Evolutionary conservation across 2,797 vertebrate genomes (phyloP).

Genomic region (Hippopotamyrus pictus): DNA sequence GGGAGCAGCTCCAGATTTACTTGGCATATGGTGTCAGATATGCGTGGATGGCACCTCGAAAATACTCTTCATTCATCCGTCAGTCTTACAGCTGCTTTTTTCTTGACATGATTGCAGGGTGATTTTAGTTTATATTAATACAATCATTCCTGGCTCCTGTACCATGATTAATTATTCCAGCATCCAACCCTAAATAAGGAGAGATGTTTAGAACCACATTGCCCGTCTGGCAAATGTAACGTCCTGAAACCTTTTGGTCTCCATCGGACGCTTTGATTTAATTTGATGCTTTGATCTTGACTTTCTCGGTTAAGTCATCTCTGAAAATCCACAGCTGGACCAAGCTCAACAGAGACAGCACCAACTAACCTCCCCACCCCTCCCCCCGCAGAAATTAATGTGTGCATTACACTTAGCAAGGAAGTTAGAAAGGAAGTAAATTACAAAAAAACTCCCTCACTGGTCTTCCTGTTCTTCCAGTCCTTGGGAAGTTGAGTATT

Average conservation of each 20-base stretch:
- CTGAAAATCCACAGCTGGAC: not conserved
- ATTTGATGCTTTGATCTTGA: not conserved
- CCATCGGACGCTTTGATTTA: not conserved
- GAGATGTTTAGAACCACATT: not conserved
- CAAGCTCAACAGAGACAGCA: not conserved
- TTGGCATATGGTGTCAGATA: not conserved
- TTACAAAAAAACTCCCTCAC: not conserved
- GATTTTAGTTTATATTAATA: not conserved
- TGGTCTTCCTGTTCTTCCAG: not conserved
- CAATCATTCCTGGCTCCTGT: not conserved
- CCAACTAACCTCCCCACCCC: not conserved
- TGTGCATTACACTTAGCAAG: not conserved
- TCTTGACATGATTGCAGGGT: not conserved
- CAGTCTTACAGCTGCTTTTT: not conserved
- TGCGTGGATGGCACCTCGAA: not conserved
- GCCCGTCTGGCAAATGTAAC: not conserved
- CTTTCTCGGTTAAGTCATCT: not conserved
- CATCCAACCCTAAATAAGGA: not conserved
- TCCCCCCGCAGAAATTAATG: not conserved
- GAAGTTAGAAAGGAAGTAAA: not conserved
- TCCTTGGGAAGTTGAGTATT: not conserved
- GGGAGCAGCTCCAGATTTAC: not conserved
- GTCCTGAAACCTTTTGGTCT: not conserved
- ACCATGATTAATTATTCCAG: not conserved
- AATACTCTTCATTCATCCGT: not conserved